These are phyloP conservation scores for Pseudachorutes palmiensis DNA, from an alignment of 1,140 invertebrate species.

Conservation along the genomic window DNA sequence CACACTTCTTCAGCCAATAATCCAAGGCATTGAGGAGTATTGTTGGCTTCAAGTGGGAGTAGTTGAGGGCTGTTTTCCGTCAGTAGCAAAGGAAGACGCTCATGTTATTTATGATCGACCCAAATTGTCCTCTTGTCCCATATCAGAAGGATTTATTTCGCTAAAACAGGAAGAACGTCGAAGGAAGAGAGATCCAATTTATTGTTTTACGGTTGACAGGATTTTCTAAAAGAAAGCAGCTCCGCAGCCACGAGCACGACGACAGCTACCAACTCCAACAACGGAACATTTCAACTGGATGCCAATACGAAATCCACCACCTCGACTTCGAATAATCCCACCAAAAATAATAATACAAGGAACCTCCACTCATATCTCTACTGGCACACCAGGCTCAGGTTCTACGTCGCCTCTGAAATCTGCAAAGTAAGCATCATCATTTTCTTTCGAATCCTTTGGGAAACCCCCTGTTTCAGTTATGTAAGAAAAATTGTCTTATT, in stretches of 20 bases:
- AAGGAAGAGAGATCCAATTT: constrained; percentile 5
- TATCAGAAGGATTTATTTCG: constrained; percentile 1
- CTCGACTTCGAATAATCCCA: constrained; percentile 1
- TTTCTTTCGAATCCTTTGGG: not conserved
- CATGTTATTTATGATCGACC: constrained; percentile 42
- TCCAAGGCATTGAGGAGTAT: constrained; percentile 51
- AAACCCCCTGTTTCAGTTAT: no score
- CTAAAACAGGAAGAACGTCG: not conserved
- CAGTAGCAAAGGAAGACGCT: constrained; percentile 48
- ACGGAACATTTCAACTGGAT: constrained; percentile 16
- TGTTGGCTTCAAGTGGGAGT: not conserved
- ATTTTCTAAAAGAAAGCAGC: constrained; percentile 13
- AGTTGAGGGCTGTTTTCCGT: not conserved
- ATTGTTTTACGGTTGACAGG: constrained; percentile 17
- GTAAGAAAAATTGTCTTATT: no score
- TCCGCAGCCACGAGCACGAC: not conserved
- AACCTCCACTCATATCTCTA: constrained; percentile 94
- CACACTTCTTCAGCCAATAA: no score
- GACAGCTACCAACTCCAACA: not conserved
- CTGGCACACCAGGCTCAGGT: constrained; percentile 93
- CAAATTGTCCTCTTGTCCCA: constrained; percentile 10
- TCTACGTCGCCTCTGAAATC: constrained; percentile 89
- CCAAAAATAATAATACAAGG: constrained; percentile 52
- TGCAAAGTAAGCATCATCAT: constrained; percentile 60
- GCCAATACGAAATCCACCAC: not conserved